phyloP scores from a whole-genome alignment of 1,140 invertebrate species.

The Tenebrio molitor region DNA sequence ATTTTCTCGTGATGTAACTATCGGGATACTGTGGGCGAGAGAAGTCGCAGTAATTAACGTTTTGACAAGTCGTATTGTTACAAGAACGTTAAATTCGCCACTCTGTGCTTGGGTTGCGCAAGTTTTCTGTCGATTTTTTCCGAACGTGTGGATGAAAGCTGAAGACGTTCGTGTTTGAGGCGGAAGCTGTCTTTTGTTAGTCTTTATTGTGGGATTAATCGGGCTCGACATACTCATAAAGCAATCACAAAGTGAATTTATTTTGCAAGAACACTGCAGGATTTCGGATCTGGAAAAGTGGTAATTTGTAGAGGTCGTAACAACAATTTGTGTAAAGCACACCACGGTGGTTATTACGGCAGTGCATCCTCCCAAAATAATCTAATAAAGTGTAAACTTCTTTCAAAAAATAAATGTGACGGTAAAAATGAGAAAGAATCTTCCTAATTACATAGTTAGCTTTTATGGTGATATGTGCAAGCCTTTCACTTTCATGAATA shows the following conservation, averaged over 20 bases:
- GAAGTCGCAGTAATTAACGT: neutral
- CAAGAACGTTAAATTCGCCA: neutral
- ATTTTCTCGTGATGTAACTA: slow-evolving; percentile 5
- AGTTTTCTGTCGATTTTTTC: neutral
- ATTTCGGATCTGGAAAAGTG: no score
- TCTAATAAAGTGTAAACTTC: no score
- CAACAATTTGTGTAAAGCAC: no score
- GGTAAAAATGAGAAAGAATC: no score
- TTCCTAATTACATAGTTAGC: no score
- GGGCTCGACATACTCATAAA: neutral
- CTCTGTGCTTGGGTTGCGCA: neutral
- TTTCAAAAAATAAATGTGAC: no score
- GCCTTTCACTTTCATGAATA: no score
- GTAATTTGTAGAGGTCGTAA: no score
- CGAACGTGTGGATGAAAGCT: neutral
- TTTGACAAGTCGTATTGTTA: neutral
- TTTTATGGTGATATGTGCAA: no score
- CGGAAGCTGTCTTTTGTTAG: neutral
- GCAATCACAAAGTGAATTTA: neutral
- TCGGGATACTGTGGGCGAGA: neutral
- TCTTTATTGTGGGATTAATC: neutral
- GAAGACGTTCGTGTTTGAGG: neutral
- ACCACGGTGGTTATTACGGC: no score
- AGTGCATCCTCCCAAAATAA: no score
- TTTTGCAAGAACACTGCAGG: neutral